Evolutionary conservation across 2,113 vertebrate species (phyloP).

Genomic region (Paramisgurnus dabryanus): DNA sequence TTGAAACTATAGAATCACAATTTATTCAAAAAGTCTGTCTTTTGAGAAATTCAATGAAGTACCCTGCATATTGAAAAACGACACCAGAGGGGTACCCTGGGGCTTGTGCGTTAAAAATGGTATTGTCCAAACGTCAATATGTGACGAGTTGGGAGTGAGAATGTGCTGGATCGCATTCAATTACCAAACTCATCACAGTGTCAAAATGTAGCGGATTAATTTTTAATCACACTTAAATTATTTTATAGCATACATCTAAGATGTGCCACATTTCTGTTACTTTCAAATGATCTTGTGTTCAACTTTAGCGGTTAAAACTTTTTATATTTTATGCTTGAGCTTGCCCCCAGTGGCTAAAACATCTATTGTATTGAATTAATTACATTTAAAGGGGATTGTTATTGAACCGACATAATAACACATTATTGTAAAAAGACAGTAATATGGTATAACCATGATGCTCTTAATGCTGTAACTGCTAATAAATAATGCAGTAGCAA

Average conservation of each 20-base stretch:
- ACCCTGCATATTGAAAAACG: too few relatives aligned
- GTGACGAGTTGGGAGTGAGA: too few relatives aligned
- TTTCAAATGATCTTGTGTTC: background rate
- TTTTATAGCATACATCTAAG: too few relatives aligned
- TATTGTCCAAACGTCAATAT: too few relatives aligned
- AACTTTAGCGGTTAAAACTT: background rate
- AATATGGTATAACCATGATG: background rate
- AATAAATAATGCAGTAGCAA: background rate
- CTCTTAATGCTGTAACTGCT: background rate
- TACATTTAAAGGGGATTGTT: constrained; percentile 10
- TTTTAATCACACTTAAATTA: background rate
- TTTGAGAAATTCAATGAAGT: background rate
- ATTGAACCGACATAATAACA: constrained; percentile 1
- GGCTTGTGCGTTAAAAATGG: too few relatives aligned
- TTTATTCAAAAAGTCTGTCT: too few relatives aligned
- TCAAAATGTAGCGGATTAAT: background rate
- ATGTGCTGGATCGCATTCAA: background rate
- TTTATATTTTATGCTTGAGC: background rate
- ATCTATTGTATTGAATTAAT: background rate
- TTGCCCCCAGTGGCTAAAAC: background rate
- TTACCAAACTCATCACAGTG: background rate
- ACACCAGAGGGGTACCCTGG: too few relatives aligned
- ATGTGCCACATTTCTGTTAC: background rate
- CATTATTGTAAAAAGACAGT: background rate
- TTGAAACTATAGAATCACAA: too few relatives aligned